A percentile compares a stretch with the other conserved stretches of the same genome.
phyloP scores from a whole-genome alignment of 2,113 vertebrate genomes.

The Vireo altiloquus region DNA sequence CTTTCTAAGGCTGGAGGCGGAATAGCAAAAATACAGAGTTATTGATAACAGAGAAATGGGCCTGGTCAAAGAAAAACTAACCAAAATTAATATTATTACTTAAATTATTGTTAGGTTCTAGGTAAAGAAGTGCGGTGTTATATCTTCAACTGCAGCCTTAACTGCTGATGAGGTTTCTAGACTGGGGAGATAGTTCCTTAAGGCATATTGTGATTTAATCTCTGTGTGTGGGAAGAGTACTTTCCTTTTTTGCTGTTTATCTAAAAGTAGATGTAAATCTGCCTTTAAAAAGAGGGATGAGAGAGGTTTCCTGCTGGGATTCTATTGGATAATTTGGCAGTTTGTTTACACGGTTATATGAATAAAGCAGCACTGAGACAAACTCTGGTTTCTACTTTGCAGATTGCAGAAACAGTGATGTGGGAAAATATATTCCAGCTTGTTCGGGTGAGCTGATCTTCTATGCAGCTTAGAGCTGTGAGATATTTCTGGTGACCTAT shows the following conservation, averaged over 20 bases:
- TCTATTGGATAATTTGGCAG: neutral
- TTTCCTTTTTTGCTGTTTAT: neutral
- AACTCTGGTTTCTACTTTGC: conserved; percentile 24
- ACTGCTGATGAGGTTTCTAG: neutral
- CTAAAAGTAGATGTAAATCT: neutral
- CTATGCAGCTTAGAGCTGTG: neutral
- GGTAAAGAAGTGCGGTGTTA: neutral
- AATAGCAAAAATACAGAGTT: neutral
- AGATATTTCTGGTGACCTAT: neutral
- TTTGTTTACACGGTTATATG: neutral
- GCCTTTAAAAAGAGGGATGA: neutral
- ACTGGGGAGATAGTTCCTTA: neutral
- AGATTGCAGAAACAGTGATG: conserved; percentile 81
- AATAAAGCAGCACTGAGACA: neutral
- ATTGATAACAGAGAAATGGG: neutral
- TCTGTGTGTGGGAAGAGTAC: neutral
- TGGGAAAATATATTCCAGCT: conserved; percentile 75
- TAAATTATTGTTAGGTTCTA: neutral
- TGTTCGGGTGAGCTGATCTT: conserved; percentile 81
- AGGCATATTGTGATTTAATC: neutral
- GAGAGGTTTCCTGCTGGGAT: neutral
- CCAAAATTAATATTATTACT: neutral
- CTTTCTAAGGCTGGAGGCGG: neutral
- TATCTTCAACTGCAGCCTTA: neutral
- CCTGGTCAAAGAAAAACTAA: neutral